Conservation (phyloP, 2,797 vertebrate species). For the Cyprinodon diabolis region DNA sequence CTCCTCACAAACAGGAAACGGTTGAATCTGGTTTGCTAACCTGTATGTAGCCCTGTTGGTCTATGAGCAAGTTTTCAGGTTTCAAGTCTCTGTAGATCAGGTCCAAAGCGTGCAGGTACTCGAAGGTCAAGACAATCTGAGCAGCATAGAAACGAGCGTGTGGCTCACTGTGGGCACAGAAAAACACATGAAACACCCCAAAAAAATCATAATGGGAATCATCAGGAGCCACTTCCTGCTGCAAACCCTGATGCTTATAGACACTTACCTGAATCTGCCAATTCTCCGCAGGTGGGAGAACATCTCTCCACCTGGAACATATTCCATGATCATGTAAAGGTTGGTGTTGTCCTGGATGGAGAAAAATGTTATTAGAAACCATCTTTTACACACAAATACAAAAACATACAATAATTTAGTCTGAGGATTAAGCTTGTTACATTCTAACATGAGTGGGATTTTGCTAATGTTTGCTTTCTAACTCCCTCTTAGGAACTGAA, state of each 20-base stretch:
- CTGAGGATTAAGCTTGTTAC: background rate
- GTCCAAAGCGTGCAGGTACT: constrained; percentile 92
- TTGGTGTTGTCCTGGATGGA: constrained; percentile 88
- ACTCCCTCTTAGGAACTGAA: background rate
- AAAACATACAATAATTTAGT: background rate
- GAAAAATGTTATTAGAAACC: constrained; percentile 34
- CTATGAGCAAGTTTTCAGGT: constrained; percentile 93
- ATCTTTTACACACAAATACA: background rate
- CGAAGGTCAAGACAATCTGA: constrained; percentile 93
- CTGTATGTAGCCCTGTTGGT: constrained; percentile 93
- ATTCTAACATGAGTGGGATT: background rate
- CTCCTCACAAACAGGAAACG: background rate
- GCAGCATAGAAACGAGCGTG: constrained; percentile 92
- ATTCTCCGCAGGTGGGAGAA: constrained; percentile 93
- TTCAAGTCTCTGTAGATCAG: constrained; percentile 96
- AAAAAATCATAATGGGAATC: background rate
- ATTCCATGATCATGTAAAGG: constrained; percentile 96
- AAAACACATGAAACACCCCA: background rate
- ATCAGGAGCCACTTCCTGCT: background rate
- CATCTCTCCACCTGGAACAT: constrained; percentile 93
- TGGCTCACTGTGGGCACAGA: constrained; percentile 81
- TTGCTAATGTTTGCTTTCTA: background rate
- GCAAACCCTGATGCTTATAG: background rate
- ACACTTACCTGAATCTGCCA: constrained; percentile 88
- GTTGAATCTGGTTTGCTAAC: constrained; percentile 50